Percentiles rank a stretch among this genome's conserved stretches.
phyloP scores from a whole-genome alignment of 2,113 vertebrate genomes.

The Thymallus thymallus region DNA sequence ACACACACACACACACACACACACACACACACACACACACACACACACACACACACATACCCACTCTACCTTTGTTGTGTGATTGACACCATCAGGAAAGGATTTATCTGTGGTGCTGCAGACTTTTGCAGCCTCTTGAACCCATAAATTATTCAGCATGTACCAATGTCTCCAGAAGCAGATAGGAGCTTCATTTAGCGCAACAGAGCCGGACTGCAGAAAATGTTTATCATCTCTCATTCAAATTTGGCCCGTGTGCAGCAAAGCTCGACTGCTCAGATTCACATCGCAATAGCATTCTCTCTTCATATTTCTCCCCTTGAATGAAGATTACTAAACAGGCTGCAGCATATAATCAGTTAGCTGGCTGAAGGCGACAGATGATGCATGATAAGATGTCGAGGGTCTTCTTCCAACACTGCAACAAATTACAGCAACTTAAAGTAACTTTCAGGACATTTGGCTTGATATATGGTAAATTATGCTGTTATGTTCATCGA shows the following conservation, averaged over 20 bases:
- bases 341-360: conserved; percentile 23
- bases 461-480: conserved; percentile 1
- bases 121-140: conserved; percentile 58
- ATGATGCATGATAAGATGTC: conserved; percentile 24
- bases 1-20: conserved; percentile 2
- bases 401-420: conserved; percentile 1
- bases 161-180: conserved; percentile 43
- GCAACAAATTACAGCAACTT: neutral
- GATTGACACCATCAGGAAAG: conserved; percentile 56
- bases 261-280: conserved; percentile 21
- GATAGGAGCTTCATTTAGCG: conserved; percentile 47
- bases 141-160: conserved; percentile 66
- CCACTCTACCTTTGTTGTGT: conserved; percentile 36
- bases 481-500: conserved; percentile 8
- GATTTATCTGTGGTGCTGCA: conserved; percentile 61
- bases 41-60: neutral
- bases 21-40: neutral
- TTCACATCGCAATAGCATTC: conserved; percentile 10
- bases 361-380: conserved; percentile 27
- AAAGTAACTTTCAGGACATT: neutral
- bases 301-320: conserved; percentile 27
- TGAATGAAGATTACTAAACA: conserved; percentile 36
- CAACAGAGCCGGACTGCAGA: conserved; percentile 28
- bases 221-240: conserved; percentile 43
- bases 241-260: conserved; percentile 26